A percentile compares a stretch with the other conserved stretches of the same genome.
Conservation (phyloP, 2,888 invertebrate species). For the Blastobasis lacticolella region DNA sequence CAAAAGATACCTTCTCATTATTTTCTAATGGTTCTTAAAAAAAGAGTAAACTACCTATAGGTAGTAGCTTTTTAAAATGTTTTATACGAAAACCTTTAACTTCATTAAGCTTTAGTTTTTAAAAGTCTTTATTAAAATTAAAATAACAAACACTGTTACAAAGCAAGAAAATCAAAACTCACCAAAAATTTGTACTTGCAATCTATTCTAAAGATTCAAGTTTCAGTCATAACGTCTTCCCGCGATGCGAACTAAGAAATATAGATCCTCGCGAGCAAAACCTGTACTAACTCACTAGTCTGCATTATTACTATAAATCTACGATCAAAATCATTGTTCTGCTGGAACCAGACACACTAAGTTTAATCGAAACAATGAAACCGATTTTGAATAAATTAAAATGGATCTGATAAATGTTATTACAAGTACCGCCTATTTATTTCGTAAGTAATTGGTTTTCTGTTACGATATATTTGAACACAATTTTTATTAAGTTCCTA, state of each 20-base stretch:
- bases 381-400: not conserved
- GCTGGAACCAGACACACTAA: not conserved
- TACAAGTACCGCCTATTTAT: too few species aligned
- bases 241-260: conserved; percentile 70
- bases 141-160: not conserved
- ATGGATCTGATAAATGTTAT: too few species aligned
- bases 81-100: too few species aligned
- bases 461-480: too few species aligned
- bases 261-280: conserved; percentile 67
- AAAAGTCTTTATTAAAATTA: too few species aligned
- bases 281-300: conserved; percentile 70
- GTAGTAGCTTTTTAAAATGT: too few species aligned
- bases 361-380: not conserved
- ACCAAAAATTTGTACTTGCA: not conserved
- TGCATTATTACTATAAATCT: conserved; percentile 55
- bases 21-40: too few species aligned
- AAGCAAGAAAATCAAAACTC: not conserved
- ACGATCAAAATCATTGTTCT: conserved; percentile 21
- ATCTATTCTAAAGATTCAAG: conserved; percentile 55
- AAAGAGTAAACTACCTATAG: too few species aligned
- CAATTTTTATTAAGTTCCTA: too few species aligned
- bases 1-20: too few species aligned
- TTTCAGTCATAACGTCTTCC: conserved; percentile 70
- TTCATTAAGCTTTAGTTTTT: too few species aligned
- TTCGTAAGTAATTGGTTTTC: too few species aligned